Conservation (phyloP, 2,113 vertebrate species). For the Clarias batrachus region DNA sequence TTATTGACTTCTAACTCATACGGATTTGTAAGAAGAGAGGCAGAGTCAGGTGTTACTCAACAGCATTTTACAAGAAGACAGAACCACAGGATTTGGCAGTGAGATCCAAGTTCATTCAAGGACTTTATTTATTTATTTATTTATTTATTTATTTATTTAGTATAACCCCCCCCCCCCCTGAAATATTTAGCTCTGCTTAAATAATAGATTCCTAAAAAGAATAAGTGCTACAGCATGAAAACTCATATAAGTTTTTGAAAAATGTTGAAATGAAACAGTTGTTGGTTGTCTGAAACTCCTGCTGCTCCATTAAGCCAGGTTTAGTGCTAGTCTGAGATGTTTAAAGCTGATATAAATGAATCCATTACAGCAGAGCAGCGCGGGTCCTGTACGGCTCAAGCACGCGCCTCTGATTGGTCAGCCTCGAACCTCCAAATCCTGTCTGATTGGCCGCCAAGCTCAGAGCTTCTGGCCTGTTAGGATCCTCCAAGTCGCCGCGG, state of each 20-base stretch:
- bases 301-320: not conserved
- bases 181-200: not conserved
- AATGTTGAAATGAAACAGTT: not conserved
- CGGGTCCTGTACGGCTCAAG: conserved; percentile 42
- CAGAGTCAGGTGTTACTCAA: not conserved
- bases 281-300: not conserved
- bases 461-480: conserved; percentile 60
- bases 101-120: not conserved
- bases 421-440: conserved; percentile 62
- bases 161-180: too few species aligned
- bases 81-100: not conserved
- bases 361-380: not conserved
- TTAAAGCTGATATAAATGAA: conserved; percentile 14
- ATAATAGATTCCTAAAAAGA: not conserved
- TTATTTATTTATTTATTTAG: too few species aligned
- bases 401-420: conserved; percentile 65
- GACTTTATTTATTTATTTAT: not conserved
- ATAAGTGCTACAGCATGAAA: not conserved
- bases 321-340: not conserved
- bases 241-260: not conserved
- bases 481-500: conserved; percentile 63
- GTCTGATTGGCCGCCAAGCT: conserved; percentile 63
- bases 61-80: not conserved
- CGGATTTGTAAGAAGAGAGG: not conserved
- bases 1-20: not conserved